Percentiles rank a stretch among this genome's conserved stretches.
Evolutionary conservation across 2,888 invertebrate genomes (phyloP).

Genomic region (Aphidius colemani): DNA sequence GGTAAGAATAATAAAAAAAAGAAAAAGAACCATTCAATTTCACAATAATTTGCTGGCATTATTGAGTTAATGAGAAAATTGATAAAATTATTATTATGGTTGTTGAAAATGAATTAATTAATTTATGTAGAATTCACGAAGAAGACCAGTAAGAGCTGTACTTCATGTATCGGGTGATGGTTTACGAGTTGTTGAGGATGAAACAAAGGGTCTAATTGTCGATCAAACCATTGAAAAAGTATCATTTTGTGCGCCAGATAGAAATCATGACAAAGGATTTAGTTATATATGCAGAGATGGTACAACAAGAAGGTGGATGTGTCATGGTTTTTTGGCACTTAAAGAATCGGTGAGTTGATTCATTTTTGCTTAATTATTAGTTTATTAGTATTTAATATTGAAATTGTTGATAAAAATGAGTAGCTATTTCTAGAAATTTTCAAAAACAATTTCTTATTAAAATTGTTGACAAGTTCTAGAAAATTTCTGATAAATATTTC

Average conservation of each 20-base stretch:
- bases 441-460: too few species aligned
- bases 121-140: slow-evolving; percentile 74
- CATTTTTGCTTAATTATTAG: too few species aligned
- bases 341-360: slow-evolving; percentile 77
- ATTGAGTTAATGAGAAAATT: too few species aligned
- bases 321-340: slow-evolving; percentile 96
- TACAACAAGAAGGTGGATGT: slow-evolving; percentile 99
- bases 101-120: background rate
- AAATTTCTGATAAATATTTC: too few species aligned
- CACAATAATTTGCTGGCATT: background rate
- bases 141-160: slow-evolving; percentile 86
- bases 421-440: too few species aligned
- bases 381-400: too few species aligned
- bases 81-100: background rate
- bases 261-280: slow-evolving; percentile 96
- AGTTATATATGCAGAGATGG: slow-evolving; percentile 99
- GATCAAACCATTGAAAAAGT: slow-evolving; percentile 99
- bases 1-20: slow-evolving; percentile 65
- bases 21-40: background rate
- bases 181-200: slow-evolving; percentile 95
- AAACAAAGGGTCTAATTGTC: slow-evolving; percentile 97
- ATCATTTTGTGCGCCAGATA: slow-evolving; percentile 99
- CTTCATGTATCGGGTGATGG: slow-evolving; percentile 94
- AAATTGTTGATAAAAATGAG: too few species aligned
- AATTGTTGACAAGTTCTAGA: too few species aligned